Conservation (phyloP, 2,797 vertebrate species). For the Liparis tanakae region DNA sequence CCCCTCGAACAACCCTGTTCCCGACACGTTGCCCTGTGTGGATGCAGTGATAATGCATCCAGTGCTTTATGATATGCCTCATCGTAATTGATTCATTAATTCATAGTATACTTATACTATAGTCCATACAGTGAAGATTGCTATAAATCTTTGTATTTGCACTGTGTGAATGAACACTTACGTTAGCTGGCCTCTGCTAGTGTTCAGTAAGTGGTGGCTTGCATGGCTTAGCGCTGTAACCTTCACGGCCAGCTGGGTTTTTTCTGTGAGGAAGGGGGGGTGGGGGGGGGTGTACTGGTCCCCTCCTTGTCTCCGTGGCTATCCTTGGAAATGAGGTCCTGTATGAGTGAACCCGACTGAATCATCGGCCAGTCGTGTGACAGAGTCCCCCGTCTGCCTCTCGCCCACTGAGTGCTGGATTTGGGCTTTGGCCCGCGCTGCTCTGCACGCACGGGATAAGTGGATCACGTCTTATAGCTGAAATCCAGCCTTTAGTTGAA, state of each 20-base stretch:
- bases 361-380: neutral
- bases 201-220: neutral
- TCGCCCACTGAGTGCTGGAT: neutral
- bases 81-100: neutral
- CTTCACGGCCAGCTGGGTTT: neutral
- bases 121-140: slow-evolving; percentile 5
- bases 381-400: neutral
- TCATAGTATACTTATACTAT: neutral
- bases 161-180: neutral
- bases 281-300: neutral
- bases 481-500: slow-evolving; percentile 8
- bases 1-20: neutral
- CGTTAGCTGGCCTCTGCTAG: neutral
- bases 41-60: slow-evolving; percentile 21
- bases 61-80: neutral
- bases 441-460: neutral
- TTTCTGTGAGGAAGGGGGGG: neutral
- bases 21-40: slow-evolving; percentile 2
- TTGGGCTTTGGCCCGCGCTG: neutral
- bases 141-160: neutral
- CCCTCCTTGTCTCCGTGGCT: neutral
- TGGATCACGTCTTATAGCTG: slow-evolving; percentile 2
- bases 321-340: neutral
- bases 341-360: neutral
- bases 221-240: neutral